These are phyloP conservation scores for Chrysoperla carnea DNA, from an alignment of 1,140 invertebrate species.

Conservation along the genomic window DNA sequence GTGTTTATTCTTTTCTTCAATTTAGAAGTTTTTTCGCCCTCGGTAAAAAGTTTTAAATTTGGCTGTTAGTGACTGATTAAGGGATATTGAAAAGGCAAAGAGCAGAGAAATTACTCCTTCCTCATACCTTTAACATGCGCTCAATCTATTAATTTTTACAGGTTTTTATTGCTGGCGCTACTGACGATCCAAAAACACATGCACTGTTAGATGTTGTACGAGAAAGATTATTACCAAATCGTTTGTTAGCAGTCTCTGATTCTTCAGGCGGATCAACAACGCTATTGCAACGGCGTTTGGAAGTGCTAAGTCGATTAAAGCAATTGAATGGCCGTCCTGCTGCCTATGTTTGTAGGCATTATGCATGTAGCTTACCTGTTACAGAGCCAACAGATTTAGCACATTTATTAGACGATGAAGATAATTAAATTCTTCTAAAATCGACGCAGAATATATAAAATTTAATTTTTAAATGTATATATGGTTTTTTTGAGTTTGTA, in stretches of 20 bases:
- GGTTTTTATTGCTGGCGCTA: constrained; percentile 47
- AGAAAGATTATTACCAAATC: constrained; percentile 44
- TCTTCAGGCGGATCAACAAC: constrained; percentile 23
- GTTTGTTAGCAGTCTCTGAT: constrained; percentile 48
- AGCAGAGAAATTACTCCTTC: too few relatives aligned
- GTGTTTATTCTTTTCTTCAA: too few relatives aligned
- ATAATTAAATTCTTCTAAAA: too few relatives aligned
- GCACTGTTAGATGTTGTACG: constrained; percentile 47
- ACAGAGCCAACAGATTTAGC: constrained; percentile 47
- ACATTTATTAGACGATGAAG: constrained; percentile 31
- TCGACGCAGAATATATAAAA: too few relatives aligned
- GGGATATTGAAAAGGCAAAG: too few relatives aligned
- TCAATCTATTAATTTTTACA: constrained; percentile 16
- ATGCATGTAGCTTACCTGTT: constrained; percentile 60
- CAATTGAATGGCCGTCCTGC: constrained; percentile 37
- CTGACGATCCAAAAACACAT: constrained; percentile 42
- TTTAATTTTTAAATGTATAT: too few relatives aligned
- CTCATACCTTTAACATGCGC: too few relatives aligned
- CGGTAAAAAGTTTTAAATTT: too few relatives aligned
- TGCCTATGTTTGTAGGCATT: constrained; percentile 67
- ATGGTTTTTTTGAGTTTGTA: too few relatives aligned
- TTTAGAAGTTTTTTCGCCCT: too few relatives aligned
- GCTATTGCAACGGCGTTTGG: constrained; percentile 17
- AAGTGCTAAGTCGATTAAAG: constrained; percentile 11
- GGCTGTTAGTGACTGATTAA: too few relatives aligned